These are phyloP conservation scores for Palythoa heliodiscus DNA, from an alignment of 92 coral and sea anemone species.

Conservation along the genomic window DNA sequence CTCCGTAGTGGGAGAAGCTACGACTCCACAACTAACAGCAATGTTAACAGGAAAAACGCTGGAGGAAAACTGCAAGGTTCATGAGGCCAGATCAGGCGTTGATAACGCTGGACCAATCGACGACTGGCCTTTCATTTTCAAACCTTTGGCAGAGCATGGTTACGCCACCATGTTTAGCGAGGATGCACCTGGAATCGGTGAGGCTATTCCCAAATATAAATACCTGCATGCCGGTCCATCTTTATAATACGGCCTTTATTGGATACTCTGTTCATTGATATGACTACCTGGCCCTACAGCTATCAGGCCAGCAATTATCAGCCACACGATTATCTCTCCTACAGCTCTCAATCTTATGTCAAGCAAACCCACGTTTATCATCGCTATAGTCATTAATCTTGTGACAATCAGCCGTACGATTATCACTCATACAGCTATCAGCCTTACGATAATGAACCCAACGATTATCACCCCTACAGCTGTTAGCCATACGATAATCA, in stretches of 20 bases:
- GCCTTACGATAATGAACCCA: too few relatives aligned
- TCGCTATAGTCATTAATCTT: too few relatives aligned
- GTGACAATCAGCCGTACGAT: too few relatives aligned
- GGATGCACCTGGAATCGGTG: conserved; percentile 56
- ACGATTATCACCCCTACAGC: too few relatives aligned
- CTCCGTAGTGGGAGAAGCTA: conserved; percentile 71
- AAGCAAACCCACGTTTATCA: too few relatives aligned
- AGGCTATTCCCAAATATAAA: not conserved
- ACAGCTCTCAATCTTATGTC: not conserved
- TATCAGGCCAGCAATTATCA: too few relatives aligned
- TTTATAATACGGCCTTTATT: not conserved
- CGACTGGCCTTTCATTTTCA: conserved; percentile 71
- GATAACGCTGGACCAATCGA: conserved; percentile 54
- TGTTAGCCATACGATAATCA: too few relatives aligned
- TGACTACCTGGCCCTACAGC: too few relatives aligned
- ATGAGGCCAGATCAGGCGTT: conserved; percentile 62
- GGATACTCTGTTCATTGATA: not conserved
- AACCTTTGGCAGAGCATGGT: conserved; percentile 58
- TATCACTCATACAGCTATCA: too few relatives aligned
- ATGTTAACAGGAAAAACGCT: conserved; percentile 68
- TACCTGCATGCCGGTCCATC: not conserved
- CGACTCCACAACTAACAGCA: conserved; percentile 74
- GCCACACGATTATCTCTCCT: not conserved
- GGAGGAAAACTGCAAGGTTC: conserved; percentile 49
- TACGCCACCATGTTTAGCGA: conserved; percentile 70